Base-by-base conservation (phyloP, 2,113 vertebrate genomes). In the Charina bottae region DNA sequence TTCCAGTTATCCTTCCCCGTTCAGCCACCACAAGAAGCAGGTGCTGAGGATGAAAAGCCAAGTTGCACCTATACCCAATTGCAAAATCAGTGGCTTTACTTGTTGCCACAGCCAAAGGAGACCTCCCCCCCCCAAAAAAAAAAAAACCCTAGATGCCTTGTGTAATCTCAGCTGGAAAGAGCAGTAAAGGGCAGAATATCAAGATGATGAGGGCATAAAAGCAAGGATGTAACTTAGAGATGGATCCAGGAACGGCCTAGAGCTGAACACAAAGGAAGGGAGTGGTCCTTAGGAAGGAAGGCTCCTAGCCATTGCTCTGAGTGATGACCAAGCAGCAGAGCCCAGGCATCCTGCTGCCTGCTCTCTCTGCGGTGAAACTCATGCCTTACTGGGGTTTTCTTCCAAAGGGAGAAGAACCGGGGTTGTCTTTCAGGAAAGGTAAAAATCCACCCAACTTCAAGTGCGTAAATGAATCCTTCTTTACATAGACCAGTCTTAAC, bases 231-330 rank as follows among this genome's bases (percentile, higher is more conserved):
- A 7, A 42, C 13, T 33, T 26, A 11, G 54, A 6, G 49, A 24
- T 15, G 6, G 21, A 13, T 55, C 78, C 78, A 23, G 78, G 6
- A 24, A 46, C 42, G 72, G 87, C 88, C 91, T 21, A 85, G 56
- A 62, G 87, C 87, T 42, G 49, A 89, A 53, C 89, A 93, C 89
- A 93, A 93, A 56, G 89, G 89, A 90, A 86, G 89, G 92, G 92
- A 90, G 92, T 90, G 72, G 89, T 88, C 55, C 64, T n/a, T 60
- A 23, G 88, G 28, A 86, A 28, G 84, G 37, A 92, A 46, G n/a
- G 53, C 62, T 62, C 72, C 58, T 59, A 64, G 58, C 68, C 91
- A 64, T 33, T 64, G 91, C 72, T 92, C 46, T 21, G 72, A 84
- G 58, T 24, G 58, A 92, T 89, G 91, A 92, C 87, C 33, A 89